Conservation (phyloP, 2,797 vertebrate genomes). For the Brachyalestes nurse region DNA sequence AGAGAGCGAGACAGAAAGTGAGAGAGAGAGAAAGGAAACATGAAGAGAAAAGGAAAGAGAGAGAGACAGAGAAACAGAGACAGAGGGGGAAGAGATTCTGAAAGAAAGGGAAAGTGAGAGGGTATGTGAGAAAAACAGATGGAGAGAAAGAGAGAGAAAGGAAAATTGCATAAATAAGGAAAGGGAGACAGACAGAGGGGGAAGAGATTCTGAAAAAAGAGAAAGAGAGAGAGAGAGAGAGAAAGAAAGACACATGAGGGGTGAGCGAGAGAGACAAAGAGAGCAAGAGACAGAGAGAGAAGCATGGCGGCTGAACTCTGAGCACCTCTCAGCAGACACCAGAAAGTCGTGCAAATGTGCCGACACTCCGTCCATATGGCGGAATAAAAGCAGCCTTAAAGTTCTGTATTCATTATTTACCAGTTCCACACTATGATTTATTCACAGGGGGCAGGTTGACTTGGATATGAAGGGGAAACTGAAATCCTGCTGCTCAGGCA, state of each 20-base stretch:
- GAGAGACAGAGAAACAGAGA: not conserved
- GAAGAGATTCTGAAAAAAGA: not conserved
- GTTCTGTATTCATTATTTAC: conserved; percentile 60
- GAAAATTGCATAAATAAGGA: not conserved
- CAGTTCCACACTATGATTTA: conserved; percentile 54
- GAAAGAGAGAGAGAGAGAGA: not conserved
- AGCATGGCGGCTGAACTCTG: conserved; percentile 21
- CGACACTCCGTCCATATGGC: conserved; percentile 35
- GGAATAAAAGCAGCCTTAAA: conserved; percentile 47
- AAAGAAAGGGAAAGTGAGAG: not conserved
- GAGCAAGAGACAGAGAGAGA: too few species aligned
- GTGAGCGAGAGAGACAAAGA: not conserved
- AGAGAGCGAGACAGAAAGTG: not conserved
- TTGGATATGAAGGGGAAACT: conserved; percentile 39
- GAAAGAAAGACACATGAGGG: not conserved
- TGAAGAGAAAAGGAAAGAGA: not conserved
- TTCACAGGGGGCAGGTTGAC: conserved; percentile 55
- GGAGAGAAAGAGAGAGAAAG: too few species aligned
- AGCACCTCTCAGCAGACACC: conserved; percentile 25
- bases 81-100: not conserved
- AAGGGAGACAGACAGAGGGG: not conserved
- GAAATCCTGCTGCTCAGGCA: conserved; percentile 42
- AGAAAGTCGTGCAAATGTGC: conserved; percentile 35
- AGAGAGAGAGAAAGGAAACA: too few species aligned
- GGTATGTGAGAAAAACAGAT: not conserved